Evolutionary conservation across 2,113 vertebrate genomes (phyloP).

Genomic region (Carassius auratus): DNA sequence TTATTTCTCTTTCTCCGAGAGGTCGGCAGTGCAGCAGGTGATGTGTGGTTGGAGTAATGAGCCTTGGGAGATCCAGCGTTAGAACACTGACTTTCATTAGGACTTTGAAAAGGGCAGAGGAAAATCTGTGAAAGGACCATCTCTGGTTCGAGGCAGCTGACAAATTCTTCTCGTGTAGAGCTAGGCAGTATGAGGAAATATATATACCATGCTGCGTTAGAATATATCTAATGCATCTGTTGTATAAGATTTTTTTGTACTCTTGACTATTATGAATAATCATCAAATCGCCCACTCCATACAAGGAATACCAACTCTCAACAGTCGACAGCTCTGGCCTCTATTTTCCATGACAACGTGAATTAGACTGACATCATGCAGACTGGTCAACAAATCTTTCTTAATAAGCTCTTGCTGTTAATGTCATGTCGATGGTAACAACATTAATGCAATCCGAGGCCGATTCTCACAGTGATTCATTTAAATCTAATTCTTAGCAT

Average conservation of each 20-base stretch:
- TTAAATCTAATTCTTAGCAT: constrained; percentile 18
- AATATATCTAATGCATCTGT: neutral
- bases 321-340: neutral
- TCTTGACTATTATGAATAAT: neutral
- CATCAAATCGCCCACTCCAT: neutral
- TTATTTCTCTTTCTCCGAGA: neutral
- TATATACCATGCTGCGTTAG: neutral
- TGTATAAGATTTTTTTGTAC: neutral
- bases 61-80: constrained; percentile 5
- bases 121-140: constrained; percentile 13
- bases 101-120: constrained; percentile 21
- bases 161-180: neutral
- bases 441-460: neutral
- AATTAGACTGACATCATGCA: constrained; percentile 21
- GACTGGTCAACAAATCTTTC: constrained; percentile 10
- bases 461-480: constrained; percentile 2
- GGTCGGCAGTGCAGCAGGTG: constrained; percentile 32
- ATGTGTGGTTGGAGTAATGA: constrained; percentile 41
- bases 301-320: neutral
- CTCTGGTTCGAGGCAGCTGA: constrained; percentile 2
- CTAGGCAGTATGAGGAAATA: neutral
- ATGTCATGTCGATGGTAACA: constrained; percentile 17
- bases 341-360: constrained; percentile 18
- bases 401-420: constrained; percentile 31
- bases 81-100: constrained; percentile 36